Evolutionary conservation across 1,140 invertebrate species (phyloP), one percentile per base, ranked within the genome.

Genomic region (Ceratosolen fusciceps): DNA sequence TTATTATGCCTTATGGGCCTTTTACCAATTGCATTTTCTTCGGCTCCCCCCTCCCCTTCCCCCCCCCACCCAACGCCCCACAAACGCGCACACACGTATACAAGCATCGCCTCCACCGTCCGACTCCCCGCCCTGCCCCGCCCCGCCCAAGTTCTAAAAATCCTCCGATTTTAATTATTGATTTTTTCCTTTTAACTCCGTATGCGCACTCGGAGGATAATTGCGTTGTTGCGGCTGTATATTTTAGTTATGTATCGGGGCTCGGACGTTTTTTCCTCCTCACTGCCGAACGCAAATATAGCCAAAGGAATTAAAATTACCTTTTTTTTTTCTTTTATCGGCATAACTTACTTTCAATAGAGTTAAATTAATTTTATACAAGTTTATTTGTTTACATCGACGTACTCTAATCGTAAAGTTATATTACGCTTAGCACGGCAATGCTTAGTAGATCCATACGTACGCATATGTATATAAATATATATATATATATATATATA

Each of bases 161-260:
- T 37, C 34, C 14, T 65, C 14, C 60, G 14, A 65, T 65, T 65
- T 65, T 37, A 65, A 65, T n/a, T 37, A 65, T 65, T 65, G 31
- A 31, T 19, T 21, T 37, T 37, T 65, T 5, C 1, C 10, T 65
- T 65, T 37, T 8, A 37, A n/a, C 2, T 10, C 14, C 1, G 1
- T 10, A 10, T 29, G 26, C n/a, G n/a, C 26, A 1, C 1, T 31
- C 9, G 19, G 8, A 10, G 9, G 24, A 19, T 10, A 29, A 60
- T 60, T 60, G 24, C 24, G 26, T 29, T 29, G 7, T 60, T 14
- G 49, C 49, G 49, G 49, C 49, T 16, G 49, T 52, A 52, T 52
- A 52, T 52, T 52, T 52, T 52, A 19, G 49, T 43, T 43, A 43
- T 43, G 39, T 43, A 43, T 21, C 49, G 49, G 14, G 49, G 3